Base-by-base conservation (phyloP, 2,113 vertebrate genomes). In the Caranx ignobilis region DNA sequence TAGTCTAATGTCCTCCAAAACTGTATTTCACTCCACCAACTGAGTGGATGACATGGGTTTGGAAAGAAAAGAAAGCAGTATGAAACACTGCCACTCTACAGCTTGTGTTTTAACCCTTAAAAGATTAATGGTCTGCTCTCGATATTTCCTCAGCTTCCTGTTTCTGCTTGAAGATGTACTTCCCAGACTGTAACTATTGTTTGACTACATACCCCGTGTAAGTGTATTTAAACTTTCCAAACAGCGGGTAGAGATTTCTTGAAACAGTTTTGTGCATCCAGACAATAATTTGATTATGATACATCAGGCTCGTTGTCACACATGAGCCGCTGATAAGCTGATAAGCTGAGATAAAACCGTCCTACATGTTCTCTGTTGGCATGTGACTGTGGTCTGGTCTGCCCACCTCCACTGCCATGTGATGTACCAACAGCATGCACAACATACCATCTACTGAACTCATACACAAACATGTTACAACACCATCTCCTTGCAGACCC, bases 381-480 rank as follows among this genome's bases (percentile, higher is more conserved):
- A 71, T 59, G 55, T 43, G 75, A 64, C 71, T 1, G 0, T 11
- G 35, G 15, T n/a, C 50, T 61, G 34, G 4, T 50, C 43, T 41
- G 43, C 75, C 81, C 87, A 87, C 83, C 45, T 81, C 71, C 1
- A 6, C 71, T 73, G 74, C 45, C 79, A 76, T 87, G 81, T 85
- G 88, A 88, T 57, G 2, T 48, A 45, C 32, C 35, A 63, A 50
- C 47, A n/a, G 70, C 54, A 34, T 45, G 19, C 11, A 63, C 21
- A 63, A 81, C 66, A 86, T 31, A 31, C 71, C 21, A 16, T 76
- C 52, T 48, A 56, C 12, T 66, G 79, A 71, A 31, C 71, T 32
- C 59, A 63, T 11, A 26, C 60, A 71, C 13, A 5, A 41, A 37
- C 34, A n/a, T 11, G 19, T 52, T 19, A n/a, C 8, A 50, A 18